Conservation (phyloP, 64 coral and sea anemone genomes). For the Acropora tenuis region DNA sequence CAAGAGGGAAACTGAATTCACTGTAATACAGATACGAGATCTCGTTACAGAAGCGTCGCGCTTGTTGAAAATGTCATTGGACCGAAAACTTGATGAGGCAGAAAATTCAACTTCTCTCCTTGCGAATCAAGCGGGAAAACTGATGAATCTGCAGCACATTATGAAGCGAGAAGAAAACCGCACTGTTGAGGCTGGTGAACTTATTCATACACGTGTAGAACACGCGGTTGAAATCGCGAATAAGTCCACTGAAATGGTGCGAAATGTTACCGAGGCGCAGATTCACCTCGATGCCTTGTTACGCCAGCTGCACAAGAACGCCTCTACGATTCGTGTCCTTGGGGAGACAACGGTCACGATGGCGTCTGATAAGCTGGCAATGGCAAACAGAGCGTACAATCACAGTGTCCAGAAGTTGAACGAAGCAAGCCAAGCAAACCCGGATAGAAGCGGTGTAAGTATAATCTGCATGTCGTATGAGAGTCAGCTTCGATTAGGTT, state of each 20-base stretch:
- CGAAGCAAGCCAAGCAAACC: constrained; percentile 28
- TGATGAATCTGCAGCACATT: constrained; percentile 24
- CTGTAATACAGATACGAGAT: constrained; percentile 33
- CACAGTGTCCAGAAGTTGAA: constrained; percentile 33
- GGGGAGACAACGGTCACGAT: constrained; percentile 51
- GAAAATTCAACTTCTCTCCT: neutral
- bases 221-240: constrained; percentile 40
- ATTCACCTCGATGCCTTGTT: constrained; percentile 21
- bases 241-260: constrained; percentile 33
- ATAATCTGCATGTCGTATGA: too few species aligned
- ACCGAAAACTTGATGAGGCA: constrained; percentile 11
- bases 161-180: constrained; percentile 53
- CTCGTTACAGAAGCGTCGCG: constrained; percentile 1
- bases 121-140: neutral
- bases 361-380: constrained; percentile 24
- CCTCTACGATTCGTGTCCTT: constrained; percentile 6
- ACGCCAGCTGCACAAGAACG: constrained; percentile 44
- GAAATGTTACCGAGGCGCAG: neutral
- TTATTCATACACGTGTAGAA: constrained; percentile 36
- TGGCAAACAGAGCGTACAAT: constrained; percentile 34
- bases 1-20: constrained; percentile 22
- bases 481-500: too few species aligned
- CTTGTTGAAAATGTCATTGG: constrained; percentile 1
- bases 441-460: constrained; percentile 70
- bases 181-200: constrained; percentile 50